These are phyloP conservation scores for Atlantisia rogersi DNA, from an alignment of 2,113 vertebrate genomes.

Conservation along the genomic window DNA sequence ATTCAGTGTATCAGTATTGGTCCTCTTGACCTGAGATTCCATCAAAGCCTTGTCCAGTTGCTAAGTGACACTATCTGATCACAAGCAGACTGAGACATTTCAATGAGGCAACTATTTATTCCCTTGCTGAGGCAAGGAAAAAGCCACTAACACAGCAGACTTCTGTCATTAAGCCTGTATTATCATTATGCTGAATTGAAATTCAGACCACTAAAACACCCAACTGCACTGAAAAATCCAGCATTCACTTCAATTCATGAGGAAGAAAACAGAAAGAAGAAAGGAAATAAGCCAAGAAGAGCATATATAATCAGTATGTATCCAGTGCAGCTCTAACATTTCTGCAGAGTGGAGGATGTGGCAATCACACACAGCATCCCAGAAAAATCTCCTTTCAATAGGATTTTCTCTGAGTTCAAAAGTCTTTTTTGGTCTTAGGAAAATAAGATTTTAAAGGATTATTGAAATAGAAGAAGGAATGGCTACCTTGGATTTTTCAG, in stretches of 20 bases:
- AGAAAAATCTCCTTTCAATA: constrained; percentile 11
- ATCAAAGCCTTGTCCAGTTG: constrained; percentile 7
- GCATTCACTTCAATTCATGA: not conserved
- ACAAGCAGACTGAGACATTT: not conserved
- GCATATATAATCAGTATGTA: not conserved
- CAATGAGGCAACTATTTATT: constrained; percentile 7
- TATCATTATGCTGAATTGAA: not conserved
- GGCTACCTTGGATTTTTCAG: not conserved
- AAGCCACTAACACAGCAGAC: not conserved
- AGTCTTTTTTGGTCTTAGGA: not conserved
- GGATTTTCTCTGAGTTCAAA: not conserved
- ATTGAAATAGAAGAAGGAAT: not conserved
- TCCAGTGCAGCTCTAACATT: not conserved
- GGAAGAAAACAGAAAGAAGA: constrained; percentile 2
- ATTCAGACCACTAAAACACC: not conserved
- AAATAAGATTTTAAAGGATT: constrained; percentile 29
- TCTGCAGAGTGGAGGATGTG: not conserved
- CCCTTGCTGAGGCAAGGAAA: not conserved
- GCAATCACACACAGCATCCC: not conserved
- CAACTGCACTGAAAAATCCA: not conserved
- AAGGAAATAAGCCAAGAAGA: constrained; percentile 19
- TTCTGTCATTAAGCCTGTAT: not conserved
- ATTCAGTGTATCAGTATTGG: not conserved
- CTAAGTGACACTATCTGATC: not conserved
- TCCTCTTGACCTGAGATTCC: not conserved